phyloP scores from a whole-genome alignment of 2,113 vertebrate genomes.

The Atlantisia rogersi region DNA sequence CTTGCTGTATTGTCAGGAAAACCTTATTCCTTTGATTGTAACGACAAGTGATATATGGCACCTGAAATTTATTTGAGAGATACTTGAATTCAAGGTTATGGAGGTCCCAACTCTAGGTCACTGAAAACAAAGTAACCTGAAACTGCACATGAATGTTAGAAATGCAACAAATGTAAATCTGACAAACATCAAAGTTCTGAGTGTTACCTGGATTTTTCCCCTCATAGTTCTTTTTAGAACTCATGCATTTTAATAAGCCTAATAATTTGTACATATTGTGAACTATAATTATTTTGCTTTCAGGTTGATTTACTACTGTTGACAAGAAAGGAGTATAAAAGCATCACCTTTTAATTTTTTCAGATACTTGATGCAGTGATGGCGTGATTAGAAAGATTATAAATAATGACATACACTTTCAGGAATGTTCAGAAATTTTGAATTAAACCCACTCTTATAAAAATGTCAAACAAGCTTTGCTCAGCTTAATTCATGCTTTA shows the following conservation, averaged over 20 bases:
- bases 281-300: not conserved
- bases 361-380: not conserved
- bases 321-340: not conserved
- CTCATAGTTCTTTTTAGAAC: not conserved
- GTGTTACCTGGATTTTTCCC: not conserved
- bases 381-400: not conserved
- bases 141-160: not conserved
- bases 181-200: not conserved
- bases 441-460: not conserved
- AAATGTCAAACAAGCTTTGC: not conserved
- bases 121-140: not conserved
- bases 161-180: not conserved
- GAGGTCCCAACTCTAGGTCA: not conserved
- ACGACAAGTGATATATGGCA: not conserved
- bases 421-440: not conserved
- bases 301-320: not conserved
- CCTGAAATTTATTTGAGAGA: not conserved
- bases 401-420: not conserved
- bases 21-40: not conserved
- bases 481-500: not conserved
- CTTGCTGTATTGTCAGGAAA: not conserved
- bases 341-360: not conserved
- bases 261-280: not conserved
- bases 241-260: not conserved
- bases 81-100: not conserved